Base-by-base conservation (phyloP, 2,113 vertebrate species). In the Brachirus orientalis region DNA sequence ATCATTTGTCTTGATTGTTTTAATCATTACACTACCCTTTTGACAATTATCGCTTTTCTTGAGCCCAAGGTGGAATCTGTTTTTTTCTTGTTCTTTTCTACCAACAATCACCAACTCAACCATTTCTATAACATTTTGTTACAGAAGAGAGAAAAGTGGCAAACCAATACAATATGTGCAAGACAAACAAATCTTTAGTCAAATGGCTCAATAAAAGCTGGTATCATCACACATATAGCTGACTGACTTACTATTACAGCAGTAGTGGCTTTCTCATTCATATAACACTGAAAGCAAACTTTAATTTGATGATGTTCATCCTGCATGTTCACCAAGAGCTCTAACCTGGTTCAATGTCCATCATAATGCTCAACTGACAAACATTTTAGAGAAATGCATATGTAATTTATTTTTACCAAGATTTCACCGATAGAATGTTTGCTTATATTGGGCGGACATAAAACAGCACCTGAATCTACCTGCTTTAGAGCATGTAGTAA, bases 401-500 rank as follows among this genome's bases (percentile, higher is more conserved):
- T 57, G 62, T 22, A 19, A 54, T 5, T 43, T 43, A 12, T 43
- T 10, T 13, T 37, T 41, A 50, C 41, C n/a, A n/a, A n/a, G n/a
- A n/a, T 57, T 57, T 70, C 55, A 82, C 64, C 68, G 50, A 35
- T 18, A 83, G 54, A 64, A 28, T 85, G 75, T 79, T 67, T 76
- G 60, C 72, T 67, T 36, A 82, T 85, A 81, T 79, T 79, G 72
- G 74, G 58, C 53, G 78, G 87, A 85, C 83, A 87, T 80, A 77
- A 86, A 91, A 77, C 73, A 75, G 70, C 80, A 77, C 67, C 80
- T 76, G 82, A 82, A 84, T 79, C 58, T 73, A 84, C 81, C 86
- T 85, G 78, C 84, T 84, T 77, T 65, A 52, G 72, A 79, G 81
- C 64, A 58, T 75, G 79, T 80, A 84, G 80, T 82, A 89, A 90